Base-by-base conservation (phyloP, 2,888 invertebrate genomes). In the Xanthorhoe spadicearia region DNA sequence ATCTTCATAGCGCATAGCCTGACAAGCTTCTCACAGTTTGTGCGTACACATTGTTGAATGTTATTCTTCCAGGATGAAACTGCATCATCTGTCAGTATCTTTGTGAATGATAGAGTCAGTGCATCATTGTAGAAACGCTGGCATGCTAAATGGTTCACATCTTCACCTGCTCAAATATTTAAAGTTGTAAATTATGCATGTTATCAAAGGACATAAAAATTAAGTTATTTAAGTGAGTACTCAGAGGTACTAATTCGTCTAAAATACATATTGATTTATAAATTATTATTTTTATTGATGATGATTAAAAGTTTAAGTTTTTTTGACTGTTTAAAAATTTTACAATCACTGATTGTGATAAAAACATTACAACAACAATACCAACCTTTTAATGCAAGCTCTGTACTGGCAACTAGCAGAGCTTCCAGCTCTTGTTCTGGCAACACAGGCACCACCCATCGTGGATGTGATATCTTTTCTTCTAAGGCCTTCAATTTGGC, bases 41-140 rank as follows among this genome's bases (percentile, higher is more conserved):
- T 96, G 82, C 98, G 95, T 78, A 99, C 99, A 93, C 98, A 98
- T 86, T 96, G 96, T 88, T 99, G 99, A 84, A 99, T 99, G 89
- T 99, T 99, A 82, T 96, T 95, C 91, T 99, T 99, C 99, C 99
- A 99, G 82, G 98, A 98, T 82, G 97, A 97, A 59, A 99, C 99
- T 61, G 99, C 99, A 90, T 99, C 99, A 89, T 99, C 99, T 17
- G 98, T 98, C 82, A 99, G 94, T 84, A 99, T 98, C 94, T 99
- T 99, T 57, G 97, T 97, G 89, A 99, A 99, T 60, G 99, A 99
- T 75, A 97, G 95, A 70, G 98, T 98, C 76, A 99, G 94, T 59
- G 98, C 98, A 86, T 99, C 98, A 79, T 97, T 96, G 94, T 98
- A 98, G 93, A 99, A 99, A 77, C 98, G 95, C 86, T 98, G 98